phyloP scores from a whole-genome alignment of 2,113 vertebrate genomes.

The Hucho hucho region DNA sequence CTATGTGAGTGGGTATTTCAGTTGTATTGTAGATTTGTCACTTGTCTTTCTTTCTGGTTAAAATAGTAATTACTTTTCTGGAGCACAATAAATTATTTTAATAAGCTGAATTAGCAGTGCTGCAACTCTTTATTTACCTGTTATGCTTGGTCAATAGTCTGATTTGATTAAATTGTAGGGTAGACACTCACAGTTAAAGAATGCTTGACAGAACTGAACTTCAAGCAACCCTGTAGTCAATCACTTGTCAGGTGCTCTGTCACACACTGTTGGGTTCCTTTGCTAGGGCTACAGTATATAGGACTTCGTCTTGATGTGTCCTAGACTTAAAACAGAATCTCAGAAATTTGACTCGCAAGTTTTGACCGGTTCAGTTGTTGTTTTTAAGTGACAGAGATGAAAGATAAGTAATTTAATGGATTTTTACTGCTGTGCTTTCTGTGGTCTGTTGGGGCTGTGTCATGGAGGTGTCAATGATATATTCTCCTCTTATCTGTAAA shows the following conservation, averaged over 20 bases:
- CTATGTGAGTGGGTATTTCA: slow-evolving; percentile 68
- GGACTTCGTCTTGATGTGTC: no score
- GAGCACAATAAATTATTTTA: slow-evolving; percentile 84
- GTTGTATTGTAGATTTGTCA: slow-evolving; percentile 81
- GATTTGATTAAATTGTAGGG: no score
- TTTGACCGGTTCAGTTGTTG: slow-evolving; percentile 55
- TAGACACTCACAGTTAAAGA: no score
- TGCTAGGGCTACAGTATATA: no score
- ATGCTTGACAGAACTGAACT: no score
- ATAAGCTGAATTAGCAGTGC: slow-evolving; percentile 65
- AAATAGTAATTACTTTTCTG: slow-evolving; percentile 81
- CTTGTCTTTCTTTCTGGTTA: slow-evolving; percentile 81
- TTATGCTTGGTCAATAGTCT: neutral
- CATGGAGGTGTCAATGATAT: neutral
- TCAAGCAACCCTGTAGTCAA: no score
- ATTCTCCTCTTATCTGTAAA: slow-evolving; percentile 27
- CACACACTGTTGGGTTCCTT: no score
- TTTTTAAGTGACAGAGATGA: slow-evolving; percentile 55
- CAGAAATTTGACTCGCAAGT: slow-evolving; percentile 4
- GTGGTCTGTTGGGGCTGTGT: slow-evolving; percentile 58
- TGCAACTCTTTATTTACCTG: slow-evolving; percentile 46
- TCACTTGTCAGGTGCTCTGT: no score
- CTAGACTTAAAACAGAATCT: no score
- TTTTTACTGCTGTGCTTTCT: slow-evolving; percentile 67
- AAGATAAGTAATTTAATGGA: slow-evolving; percentile 57